Evolutionary conservation across 2,113 vertebrate genomes (phyloP).

Genomic region (Neolamprologus devosi): DNA sequence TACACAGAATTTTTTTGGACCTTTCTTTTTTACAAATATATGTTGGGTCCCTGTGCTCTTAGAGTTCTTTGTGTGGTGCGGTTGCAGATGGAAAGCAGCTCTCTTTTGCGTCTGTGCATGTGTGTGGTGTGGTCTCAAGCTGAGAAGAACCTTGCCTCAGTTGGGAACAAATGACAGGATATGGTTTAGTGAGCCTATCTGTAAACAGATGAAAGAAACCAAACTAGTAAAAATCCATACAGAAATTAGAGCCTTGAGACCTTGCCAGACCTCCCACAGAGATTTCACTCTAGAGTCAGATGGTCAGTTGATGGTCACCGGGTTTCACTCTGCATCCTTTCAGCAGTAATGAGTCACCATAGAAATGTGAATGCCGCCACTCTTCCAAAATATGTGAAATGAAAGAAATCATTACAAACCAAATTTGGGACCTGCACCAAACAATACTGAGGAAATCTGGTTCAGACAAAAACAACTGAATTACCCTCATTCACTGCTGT

Average conservation of each 20-base stretch:
- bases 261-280: conserved; percentile 49
- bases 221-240: conserved; percentile 21
- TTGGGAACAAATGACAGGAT: conserved; percentile 58
- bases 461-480: not conserved
- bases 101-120: conserved; percentile 1
- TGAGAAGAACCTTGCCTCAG: conserved; percentile 28
- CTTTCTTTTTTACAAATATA: not conserved
- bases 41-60: not conserved
- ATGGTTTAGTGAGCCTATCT: conserved; percentile 37
- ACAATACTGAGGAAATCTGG: not conserved
- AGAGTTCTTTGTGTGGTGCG: conserved; percentile 19
- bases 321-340: conserved; percentile 6
- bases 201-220: conserved; percentile 54
- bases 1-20: not conserved
- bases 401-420: not conserved
- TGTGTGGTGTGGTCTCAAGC: conserved; percentile 45
- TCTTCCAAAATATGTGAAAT: not conserved
- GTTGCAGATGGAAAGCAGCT: conserved; percentile 17
- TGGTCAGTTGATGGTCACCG: conserved; percentile 39
- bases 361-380: not conserved
- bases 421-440: not conserved
- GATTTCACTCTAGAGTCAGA: conserved; percentile 8
- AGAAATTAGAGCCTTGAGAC: conserved; percentile 8
- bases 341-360: not conserved
- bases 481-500: not conserved